Percentiles rank a stretch among this genome's conserved stretches.
phyloP scores from a whole-genome alignment of 1,140 invertebrate species.

The Halictus rubicundus region DNA sequence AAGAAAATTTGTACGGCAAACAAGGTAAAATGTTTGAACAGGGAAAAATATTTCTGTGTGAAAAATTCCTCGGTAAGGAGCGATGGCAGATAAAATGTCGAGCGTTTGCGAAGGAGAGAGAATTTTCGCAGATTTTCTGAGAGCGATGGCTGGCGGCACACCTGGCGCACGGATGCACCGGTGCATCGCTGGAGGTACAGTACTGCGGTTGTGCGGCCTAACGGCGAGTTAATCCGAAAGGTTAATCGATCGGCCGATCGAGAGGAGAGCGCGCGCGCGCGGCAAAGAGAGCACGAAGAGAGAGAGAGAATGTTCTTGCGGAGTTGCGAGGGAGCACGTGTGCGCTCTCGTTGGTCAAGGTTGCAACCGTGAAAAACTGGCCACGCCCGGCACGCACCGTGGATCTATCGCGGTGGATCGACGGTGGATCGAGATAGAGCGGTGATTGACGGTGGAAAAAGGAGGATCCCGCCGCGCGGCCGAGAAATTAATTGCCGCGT shows the following conservation, averaged over 20 bases:
- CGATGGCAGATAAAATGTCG: too few relatives aligned
- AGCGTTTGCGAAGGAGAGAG: too few relatives aligned
- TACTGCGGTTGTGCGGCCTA: neutral
- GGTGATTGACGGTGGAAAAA: neutral
- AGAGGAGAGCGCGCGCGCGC: too few relatives aligned
- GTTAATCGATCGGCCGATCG: neutral
- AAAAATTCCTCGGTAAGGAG: too few relatives aligned
- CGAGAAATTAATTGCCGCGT: neutral
- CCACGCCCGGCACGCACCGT: neutral
- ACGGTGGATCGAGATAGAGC: neutral
- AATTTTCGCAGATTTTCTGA: too few relatives aligned
- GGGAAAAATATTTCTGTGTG: too few relatives aligned
- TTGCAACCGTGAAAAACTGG: neutral
- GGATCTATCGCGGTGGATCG: neutral
- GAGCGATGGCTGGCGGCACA: too few relatives aligned
- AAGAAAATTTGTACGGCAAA: too few relatives aligned
- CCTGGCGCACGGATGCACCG: too few relatives aligned
- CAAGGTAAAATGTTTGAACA: too few relatives aligned
- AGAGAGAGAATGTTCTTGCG: neutral
- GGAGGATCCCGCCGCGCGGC: neutral
- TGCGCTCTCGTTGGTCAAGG: neutral
- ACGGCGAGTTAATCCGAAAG: conserved; percentile 1
- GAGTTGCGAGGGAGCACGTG: neutral
- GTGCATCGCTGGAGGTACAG: neutral
- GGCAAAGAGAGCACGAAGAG: neutral